A percentile compares a stretch with the other conserved stretches of the same genome.
Evolutionary conservation across 2,797 vertebrate genomes (phyloP).

Genomic region (Paguma larvata): DNA sequence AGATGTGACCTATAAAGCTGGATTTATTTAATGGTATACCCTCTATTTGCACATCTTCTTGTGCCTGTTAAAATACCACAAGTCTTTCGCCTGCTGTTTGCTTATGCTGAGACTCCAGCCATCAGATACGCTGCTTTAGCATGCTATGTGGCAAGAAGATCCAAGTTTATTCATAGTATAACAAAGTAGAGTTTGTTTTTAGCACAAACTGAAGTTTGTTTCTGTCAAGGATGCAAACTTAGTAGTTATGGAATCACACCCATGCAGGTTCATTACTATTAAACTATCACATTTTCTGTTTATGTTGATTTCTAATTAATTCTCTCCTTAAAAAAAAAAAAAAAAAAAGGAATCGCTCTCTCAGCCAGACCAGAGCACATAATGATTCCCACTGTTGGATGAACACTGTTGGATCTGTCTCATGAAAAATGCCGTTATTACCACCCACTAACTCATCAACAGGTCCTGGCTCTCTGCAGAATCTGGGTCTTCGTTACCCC

Average conservation of each 20-base stretch:
- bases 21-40: slow-evolving; percentile 65
- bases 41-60: slow-evolving; percentile 80
- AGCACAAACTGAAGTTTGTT: slow-evolving; percentile 84
- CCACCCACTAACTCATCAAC: slow-evolving; percentile 65
- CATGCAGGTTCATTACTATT: slow-evolving; percentile 75
- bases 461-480: background rate
- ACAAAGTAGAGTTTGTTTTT: slow-evolving; percentile 85
- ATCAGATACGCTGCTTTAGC: slow-evolving; percentile 81
- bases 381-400: slow-evolving; percentile 74
- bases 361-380: slow-evolving; percentile 76
- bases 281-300: slow-evolving; percentile 84
- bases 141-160: slow-evolving; percentile 79
- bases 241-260: slow-evolving; percentile 78
- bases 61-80: slow-evolving; percentile 77
- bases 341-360: slow-evolving; percentile 18
- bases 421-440: slow-evolving; percentile 73
- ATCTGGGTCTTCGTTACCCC: slow-evolving; percentile 64
- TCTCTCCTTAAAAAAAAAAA: slow-evolving; percentile 47
- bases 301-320: slow-evolving; percentile 84
- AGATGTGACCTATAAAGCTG: background rate
- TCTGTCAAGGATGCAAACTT: slow-evolving; percentile 83
- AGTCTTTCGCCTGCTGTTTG: slow-evolving; percentile 79
- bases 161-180: slow-evolving; percentile 81
- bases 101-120: slow-evolving; percentile 81
- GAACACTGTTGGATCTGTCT: slow-evolving; percentile 76